Percentiles rank a stretch among this genome's conserved stretches.
These are phyloP conservation scores for Poeciliopsis turrubarensis DNA, from an alignment of 2,113 vertebrate species.

Conservation along the genomic window DNA sequence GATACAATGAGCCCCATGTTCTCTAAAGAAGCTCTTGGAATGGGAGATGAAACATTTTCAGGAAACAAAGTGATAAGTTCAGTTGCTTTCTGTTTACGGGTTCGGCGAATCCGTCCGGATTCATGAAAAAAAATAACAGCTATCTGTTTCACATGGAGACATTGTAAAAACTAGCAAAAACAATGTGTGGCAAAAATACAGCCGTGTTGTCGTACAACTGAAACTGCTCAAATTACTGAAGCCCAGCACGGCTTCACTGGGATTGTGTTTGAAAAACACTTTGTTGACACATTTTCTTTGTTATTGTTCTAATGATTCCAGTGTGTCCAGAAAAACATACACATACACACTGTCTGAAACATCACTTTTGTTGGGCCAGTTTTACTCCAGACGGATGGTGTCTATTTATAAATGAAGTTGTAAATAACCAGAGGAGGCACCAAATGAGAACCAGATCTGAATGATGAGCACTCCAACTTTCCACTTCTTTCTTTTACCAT, in stretches of 20 bases:
- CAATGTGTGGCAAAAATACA: conserved; percentile 19
- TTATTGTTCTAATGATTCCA: background rate
- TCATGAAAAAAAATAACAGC: no score
- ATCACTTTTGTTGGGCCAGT: conserved; percentile 17
- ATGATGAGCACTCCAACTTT: background rate
- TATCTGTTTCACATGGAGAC: no score
- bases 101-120: background rate
- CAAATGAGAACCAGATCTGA: conserved; percentile 33
- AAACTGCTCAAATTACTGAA: background rate
- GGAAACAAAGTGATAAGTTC: no score
- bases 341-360: no score
- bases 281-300: background rate
- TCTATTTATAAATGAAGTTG: conserved; percentile 33
- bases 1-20: background rate
- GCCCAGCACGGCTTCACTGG: background rate
- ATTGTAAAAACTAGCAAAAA: no score
- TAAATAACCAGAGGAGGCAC: background rate
- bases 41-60: no score
- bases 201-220: background rate
- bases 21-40: background rate
- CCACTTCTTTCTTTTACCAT: background rate
- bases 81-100: no score
- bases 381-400: conserved; percentile 21
- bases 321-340: background rate
- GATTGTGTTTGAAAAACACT: background rate